phyloP scores from a whole-genome alignment of 2,888 invertebrate genomes.

The Eutolmus rufibarbis region DNA sequence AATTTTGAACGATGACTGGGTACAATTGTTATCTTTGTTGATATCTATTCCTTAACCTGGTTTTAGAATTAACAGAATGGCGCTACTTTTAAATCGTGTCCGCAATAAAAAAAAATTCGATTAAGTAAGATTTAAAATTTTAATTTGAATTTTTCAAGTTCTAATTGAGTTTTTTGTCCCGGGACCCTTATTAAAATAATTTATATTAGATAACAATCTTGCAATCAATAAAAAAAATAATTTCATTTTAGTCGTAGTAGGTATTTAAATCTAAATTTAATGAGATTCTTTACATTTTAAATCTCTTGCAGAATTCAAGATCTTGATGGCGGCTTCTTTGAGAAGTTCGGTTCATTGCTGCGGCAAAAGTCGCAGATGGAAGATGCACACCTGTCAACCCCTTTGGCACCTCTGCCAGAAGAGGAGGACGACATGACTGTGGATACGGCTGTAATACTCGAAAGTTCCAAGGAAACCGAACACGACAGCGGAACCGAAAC shows the following conservation, averaged over 20 bases:
- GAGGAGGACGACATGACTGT: conserved; percentile 51
- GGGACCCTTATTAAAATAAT: too few relatives aligned
- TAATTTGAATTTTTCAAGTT: too few relatives aligned
- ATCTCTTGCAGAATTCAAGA: conserved; percentile 74
- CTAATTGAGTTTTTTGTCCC: too few relatives aligned
- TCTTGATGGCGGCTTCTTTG: conserved; percentile 84
- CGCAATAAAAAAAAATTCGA: too few relatives aligned
- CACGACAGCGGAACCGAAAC: conserved; percentile 63
- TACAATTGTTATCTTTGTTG: too few relatives aligned
- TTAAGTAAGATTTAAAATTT: too few relatives aligned
- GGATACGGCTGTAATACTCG: conserved; percentile 47
- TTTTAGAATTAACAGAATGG: too few relatives aligned
- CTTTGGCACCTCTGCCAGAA: conserved; percentile 64
- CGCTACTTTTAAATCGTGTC: too few relatives aligned
- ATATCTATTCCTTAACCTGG: too few relatives aligned
- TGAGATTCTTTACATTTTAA: background rate
- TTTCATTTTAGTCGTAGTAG: background rate
- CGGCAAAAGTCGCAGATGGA: conserved; percentile 70
- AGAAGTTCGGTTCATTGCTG: conserved; percentile 79
- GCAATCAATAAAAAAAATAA: too few relatives aligned
- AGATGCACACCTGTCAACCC: conserved; percentile 60
- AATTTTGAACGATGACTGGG: too few relatives aligned
- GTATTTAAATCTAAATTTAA: background rate
- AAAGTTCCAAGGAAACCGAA: conserved; percentile 57
- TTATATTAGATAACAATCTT: too few relatives aligned